Evolutionary conservation across 2,113 vertebrate genomes (phyloP), one percentile per base, ranked within the genome.

Genomic region (Procavia capensis): DNA sequence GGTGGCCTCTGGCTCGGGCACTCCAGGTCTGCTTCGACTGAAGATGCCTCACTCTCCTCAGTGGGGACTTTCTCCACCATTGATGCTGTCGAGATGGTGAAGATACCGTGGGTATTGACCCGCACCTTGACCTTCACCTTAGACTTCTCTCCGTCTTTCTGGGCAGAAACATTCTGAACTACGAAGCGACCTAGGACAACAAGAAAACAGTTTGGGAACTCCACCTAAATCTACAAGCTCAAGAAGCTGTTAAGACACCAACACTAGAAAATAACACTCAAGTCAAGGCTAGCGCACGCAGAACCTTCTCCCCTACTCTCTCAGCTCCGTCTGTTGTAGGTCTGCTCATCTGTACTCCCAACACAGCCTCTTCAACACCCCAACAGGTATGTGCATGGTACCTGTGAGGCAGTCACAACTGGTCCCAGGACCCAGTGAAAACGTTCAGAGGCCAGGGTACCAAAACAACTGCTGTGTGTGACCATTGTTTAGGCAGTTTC

Each of bases 81-180:
- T 1, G 98, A 98, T 0, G 99, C 99, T 19, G 98, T 99, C 9
- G 98, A 99, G 78, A 99, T 98, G 78, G 98, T 98, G 85, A 99
- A 98, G 82, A 99, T 98, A 76, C 99, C 99, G 0, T 99, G 98
- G 34, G 97, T 97, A 25, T 99, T 99, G 74, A 99, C 97, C 45
- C 98, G 98, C 27, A 99, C 98, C 96, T 99, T 99, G 50, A 99
- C 98, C 95, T 99, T 99, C 59, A 99, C 98, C 96, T 97, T 98
- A 36, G 98, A 98, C 83, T 98, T 99, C 79, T 99, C 99, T 94
- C 98, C 99, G 61, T 99, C 98, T 94, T 98, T 98, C 95, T 99
- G 98, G 9, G 98, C 97, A 92, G 98, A 98, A 93, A 99, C 98
- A 70, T 99, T 99, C 97, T 99, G 98, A 83, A 99, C 98, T 88